Percentiles rank a stretch among this genome's conserved stretches.
phyloP scores from a whole-genome alignment of 35 echinoderm and acorn worm genomes.

The Apostichopus parvimensis region DNA sequence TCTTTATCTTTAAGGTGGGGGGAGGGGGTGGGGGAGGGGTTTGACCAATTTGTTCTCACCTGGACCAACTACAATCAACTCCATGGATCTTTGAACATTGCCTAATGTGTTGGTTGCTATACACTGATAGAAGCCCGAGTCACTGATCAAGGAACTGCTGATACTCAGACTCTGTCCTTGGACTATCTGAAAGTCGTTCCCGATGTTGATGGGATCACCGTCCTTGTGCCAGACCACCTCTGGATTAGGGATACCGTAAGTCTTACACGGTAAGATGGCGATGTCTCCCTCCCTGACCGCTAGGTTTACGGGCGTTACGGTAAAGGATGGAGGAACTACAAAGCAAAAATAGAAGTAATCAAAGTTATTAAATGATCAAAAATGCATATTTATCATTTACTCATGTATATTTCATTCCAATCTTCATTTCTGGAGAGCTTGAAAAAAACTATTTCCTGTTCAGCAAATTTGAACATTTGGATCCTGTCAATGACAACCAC shows the following conservation, averaged over 20 bases:
- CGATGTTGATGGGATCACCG: not conserved
- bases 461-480: no score
- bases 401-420: no score
- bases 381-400: not conserved
- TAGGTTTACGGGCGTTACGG: not conserved
- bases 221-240: conserved; percentile 3
- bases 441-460: no score
- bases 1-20: no score
- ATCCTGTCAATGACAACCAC: no score
- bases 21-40: no score
- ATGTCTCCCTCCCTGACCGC: not conserved
- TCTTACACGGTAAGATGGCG: not conserved
- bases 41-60: not conserved
- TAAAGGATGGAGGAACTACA: conserved; percentile 42
- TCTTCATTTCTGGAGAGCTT: no score
- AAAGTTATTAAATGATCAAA: not conserved
- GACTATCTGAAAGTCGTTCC: not conserved
- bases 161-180: conserved; percentile 14
- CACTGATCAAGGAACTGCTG: not conserved
- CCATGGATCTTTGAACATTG: conserved; percentile 3
- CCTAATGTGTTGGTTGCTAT: conserved; percentile 10
- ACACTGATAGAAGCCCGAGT: conserved; percentile 35
- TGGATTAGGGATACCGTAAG: conserved; percentile 11
- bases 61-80: conserved; percentile 13
- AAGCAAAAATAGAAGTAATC: not conserved